phyloP scores from a whole-genome alignment of 2,113 vertebrate species.

The Sinosuthora webbiana region DNA sequence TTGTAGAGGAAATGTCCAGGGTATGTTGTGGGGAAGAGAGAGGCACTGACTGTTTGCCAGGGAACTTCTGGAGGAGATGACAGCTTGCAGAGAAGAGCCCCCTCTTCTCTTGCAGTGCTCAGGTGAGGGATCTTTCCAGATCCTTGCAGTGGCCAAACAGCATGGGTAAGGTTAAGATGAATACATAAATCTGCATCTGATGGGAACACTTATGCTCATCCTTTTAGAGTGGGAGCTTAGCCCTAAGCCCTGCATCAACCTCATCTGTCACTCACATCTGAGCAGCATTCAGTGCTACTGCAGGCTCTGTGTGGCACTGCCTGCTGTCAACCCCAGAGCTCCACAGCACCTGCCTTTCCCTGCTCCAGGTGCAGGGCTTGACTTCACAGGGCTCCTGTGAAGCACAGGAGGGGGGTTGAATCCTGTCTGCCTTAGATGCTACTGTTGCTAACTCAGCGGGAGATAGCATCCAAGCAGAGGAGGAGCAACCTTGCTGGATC shows the following conservation, averaged over 20 bases:
- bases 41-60: accelerated
- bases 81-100: background rate
- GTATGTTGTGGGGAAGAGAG: background rate
- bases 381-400: background rate
- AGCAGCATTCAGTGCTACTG: background rate
- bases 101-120: background rate
- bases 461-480: background rate
- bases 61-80: background rate
- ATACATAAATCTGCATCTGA: background rate
- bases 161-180: background rate
- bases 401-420: background rate
- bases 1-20: background rate
- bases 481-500: background rate
- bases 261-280: background rate
- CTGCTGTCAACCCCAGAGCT: background rate
- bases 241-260: background rate
- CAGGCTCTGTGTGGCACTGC: background rate
- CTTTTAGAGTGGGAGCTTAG: background rate
- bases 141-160: accelerated
- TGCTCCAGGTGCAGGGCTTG: background rate
- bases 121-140: background rate
- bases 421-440: background rate
- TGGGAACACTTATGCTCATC: background rate
- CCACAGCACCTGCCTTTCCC: background rate
- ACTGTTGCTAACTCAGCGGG: accelerated